phyloP scores from a whole-genome alignment of 2,888 invertebrate species.

The Eristalinus sepulchralis region DNA sequence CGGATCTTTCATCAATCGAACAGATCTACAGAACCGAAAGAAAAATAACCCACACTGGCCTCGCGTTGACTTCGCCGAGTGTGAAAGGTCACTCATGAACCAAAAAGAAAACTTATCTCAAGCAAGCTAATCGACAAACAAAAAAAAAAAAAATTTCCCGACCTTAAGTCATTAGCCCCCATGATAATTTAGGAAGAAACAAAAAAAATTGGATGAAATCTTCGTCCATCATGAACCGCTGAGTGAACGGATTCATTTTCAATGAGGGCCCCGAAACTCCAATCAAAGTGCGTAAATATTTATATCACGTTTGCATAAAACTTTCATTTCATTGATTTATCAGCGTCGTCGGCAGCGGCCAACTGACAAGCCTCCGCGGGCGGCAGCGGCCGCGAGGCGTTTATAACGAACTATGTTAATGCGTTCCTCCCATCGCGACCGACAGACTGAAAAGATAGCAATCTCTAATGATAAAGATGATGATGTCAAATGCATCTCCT shows the following conservation, averaged over 20 bases:
- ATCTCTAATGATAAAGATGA: conserved; percentile 44
- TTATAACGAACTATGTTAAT: background rate
- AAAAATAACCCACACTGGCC: background rate
- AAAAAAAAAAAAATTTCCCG: background rate
- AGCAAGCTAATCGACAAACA: background rate
- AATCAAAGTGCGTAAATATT: background rate
- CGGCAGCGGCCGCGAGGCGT: too few species aligned
- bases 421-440: background rate
- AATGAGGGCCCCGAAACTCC: background rate
- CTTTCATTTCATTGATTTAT: background rate
- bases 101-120: background rate
- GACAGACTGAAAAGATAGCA: conserved; percentile 21
- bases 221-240: background rate
- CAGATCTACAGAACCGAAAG: background rate
- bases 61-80: background rate
- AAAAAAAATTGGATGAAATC: background rate
- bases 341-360: background rate
- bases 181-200: background rate
- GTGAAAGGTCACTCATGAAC: background rate
- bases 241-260: background rate
- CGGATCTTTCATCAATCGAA: background rate
- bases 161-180: background rate
- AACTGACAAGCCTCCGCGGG: background rate
- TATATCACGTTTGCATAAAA: background rate
- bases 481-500: conserved; percentile 52